Conservation (phyloP, 2,113 vertebrate species). For the Trinectes maculatus region DNA sequence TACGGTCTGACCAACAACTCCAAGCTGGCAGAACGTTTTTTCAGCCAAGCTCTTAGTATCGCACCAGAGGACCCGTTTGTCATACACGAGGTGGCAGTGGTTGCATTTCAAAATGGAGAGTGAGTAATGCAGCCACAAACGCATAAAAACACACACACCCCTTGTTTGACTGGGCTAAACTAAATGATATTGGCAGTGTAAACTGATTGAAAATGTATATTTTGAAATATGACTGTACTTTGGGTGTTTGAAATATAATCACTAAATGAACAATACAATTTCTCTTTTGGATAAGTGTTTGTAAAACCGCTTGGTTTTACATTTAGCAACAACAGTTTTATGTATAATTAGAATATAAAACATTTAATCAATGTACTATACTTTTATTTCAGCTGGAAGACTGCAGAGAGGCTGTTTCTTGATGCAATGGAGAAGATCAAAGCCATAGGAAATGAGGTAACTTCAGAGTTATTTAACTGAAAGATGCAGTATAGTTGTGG, state of each 20-base stretch:
- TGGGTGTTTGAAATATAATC: neutral
- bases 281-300: neutral
- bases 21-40: constrained; percentile 96
- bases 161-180: neutral
- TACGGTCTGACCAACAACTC: constrained; percentile 99
- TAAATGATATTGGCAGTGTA: neutral
- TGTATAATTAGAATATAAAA: too few species aligned
- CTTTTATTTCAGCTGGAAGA: constrained; percentile 90
- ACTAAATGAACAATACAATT: neutral
- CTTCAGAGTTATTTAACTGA: neutral
- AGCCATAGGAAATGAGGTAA: constrained; percentile 98
- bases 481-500: neutral
- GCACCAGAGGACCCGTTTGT: constrained; percentile 98
- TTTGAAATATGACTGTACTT: neutral
- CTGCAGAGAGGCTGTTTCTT: constrained; percentile 94
- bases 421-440: constrained; percentile 99
- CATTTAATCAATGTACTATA: neutral
- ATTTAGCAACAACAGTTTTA: too few species aligned
- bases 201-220: neutral
- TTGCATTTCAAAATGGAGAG: constrained; percentile 99
- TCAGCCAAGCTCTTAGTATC: constrained; percentile 97
- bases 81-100: constrained; percentile 97
- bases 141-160: neutral
- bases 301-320: neutral
- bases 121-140: constrained; percentile 80